Conservation (phyloP, 2,797 vertebrate genomes). For the Falco columbarius region DNA sequence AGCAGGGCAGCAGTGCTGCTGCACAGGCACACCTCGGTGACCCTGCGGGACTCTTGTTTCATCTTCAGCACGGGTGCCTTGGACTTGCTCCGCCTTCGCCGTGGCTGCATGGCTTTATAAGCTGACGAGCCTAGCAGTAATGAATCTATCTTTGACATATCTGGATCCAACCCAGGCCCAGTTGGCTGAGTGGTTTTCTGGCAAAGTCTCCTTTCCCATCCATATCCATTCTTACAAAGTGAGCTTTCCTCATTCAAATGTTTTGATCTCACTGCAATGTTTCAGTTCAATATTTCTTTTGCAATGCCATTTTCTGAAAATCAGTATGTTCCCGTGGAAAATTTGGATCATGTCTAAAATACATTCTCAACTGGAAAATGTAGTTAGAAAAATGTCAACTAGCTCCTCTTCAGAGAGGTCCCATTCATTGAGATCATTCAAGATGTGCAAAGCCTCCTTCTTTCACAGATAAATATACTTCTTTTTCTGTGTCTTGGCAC, state of each 20-base stretch:
- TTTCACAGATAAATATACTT: background rate
- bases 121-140: background rate
- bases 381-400: background rate
- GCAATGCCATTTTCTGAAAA: conserved; percentile 10
- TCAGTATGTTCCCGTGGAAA: background rate
- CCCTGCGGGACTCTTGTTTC: rapidly evolving
- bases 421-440: background rate
- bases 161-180: conserved; percentile 53
- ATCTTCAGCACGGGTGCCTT: background rate
- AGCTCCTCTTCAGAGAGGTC: background rate
- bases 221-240: background rate
- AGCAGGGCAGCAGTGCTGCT: rapidly evolving
- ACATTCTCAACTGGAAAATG: background rate
- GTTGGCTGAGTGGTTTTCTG: conserved; percentile 40
- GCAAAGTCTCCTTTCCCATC: conserved; percentile 8
- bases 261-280: conserved; percentile 39
- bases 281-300: conserved; percentile 41
- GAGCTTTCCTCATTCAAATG: conserved; percentile 25
- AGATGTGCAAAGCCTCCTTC: background rate
- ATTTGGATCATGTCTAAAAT: background rate
- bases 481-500: background rate
- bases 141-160: background rate
- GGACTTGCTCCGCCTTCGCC: rapidly evolving
- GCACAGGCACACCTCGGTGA: background rate
- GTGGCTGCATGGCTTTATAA: background rate